These are phyloP conservation scores for Microcebus ravelobensis DNA, from an alignment of 2,113 vertebrate genomes.

Conservation along the genomic window DNA sequence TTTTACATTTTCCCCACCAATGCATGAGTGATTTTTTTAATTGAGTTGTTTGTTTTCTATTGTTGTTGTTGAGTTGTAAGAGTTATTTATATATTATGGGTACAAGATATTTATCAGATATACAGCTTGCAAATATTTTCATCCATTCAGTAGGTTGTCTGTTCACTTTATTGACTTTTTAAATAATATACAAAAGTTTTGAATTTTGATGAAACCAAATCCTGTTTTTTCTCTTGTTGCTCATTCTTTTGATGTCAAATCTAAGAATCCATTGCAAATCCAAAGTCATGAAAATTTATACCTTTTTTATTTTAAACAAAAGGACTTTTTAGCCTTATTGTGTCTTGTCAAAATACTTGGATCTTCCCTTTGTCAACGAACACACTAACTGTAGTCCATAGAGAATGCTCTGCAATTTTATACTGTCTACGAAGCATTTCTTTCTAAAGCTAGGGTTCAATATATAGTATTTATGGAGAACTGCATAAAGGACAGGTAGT, in stretches of 20 bases:
- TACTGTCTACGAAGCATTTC: not conserved
- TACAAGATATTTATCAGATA: not conserved
- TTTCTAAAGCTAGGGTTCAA: slow-evolving; percentile 4
- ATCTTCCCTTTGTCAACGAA: not conserved
- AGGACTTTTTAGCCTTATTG: not conserved
- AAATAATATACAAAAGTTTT: not conserved
- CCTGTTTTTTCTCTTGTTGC: not conserved
- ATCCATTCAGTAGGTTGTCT: not conserved
- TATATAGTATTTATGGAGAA: not conserved
- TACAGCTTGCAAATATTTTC: not conserved
- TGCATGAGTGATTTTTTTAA: not conserved
- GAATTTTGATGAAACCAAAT: not conserved
- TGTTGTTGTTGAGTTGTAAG: not conserved
- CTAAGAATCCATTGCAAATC: not conserved
- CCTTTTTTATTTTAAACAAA: slow-evolving; percentile 5
- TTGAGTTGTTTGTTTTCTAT: not conserved
- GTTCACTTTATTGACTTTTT: slow-evolving; percentile 5
- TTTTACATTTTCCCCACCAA: slow-evolving; percentile 21
- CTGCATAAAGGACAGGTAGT: not conserved
- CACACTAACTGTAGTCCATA: not conserved
- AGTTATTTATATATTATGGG: not conserved
- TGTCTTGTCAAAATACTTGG: slow-evolving; percentile 25
- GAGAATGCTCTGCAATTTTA: not conserved
- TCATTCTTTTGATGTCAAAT: not conserved
- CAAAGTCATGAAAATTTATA: not conserved